Evolutionary conservation across 2,797 vertebrate species (phyloP), one percentile per base, ranked within the genome.

Genomic region (Anguilla pacifica): DNA sequence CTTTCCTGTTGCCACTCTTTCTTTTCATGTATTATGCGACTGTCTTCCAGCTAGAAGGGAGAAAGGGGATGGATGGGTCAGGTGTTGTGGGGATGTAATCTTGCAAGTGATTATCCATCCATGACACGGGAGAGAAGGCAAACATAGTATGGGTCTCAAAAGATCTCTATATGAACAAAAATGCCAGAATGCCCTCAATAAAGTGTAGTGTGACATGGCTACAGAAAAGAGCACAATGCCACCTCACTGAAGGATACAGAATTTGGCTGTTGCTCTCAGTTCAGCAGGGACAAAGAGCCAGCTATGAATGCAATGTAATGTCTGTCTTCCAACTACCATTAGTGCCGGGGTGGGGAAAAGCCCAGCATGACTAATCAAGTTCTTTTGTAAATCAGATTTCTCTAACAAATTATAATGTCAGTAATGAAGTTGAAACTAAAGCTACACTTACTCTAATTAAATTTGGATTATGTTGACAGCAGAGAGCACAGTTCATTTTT

Each of bases 351-450:
- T 49, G 22, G 10, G 70, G 31, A 81, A 49, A 46, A 81, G 39
- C 43, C 39, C 19, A 22, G 39, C 17, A n/a, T 43, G 43, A 49
- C 17, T 46, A 19, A 81, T 81, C 43, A 81, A 81, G 22, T 81
- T 81, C 79, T 51, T 77, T 11, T 49, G 46, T n/a, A 51, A 82
- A 82, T 82, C 79, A 51, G 79, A 11, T 82, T 82, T 46, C 79
- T 82, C 22, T 51, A 46, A 82, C 46, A 82, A 82, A 82, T 49
- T 49, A 51, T 46, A 51, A 82, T 82, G 46, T 51, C 79, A 51
- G 79, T 51, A 82, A 82, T 82, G 10, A 82, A 82, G 6, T n/a
- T 46, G 19, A 46, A 82, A n/a, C 79, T 25, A 22, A 51, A 49
- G 19, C 7, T 49, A 82, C 43, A n/a, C 39, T 81, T 43, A 49